Conservation (phyloP, 2,797 vertebrate genomes). For the Gephyroberyx darwinii region DNA sequence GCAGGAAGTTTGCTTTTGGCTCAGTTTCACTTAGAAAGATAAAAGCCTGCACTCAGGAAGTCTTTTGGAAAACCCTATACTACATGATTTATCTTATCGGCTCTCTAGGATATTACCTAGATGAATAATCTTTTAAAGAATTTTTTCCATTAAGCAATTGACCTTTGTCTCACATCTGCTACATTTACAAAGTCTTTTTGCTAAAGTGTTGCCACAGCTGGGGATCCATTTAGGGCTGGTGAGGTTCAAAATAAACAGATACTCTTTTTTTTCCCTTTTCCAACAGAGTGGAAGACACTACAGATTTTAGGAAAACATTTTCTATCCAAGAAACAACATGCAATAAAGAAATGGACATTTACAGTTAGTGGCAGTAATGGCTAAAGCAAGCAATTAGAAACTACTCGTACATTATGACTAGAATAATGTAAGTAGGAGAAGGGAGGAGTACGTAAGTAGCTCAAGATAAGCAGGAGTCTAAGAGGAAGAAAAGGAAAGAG, state of each 20-base stretch:
- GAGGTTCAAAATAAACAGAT: slow-evolving; percentile 13
- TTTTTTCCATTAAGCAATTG: not conserved
- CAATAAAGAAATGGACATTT: not conserved
- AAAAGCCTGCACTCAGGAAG: not conserved
- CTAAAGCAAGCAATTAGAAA: not conserved
- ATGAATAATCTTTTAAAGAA: not conserved
- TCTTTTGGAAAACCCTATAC: not conserved
- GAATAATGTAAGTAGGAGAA: slow-evolving; percentile 9
- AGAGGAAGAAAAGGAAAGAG: not conserved
- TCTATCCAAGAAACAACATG: slow-evolving; percentile 1
- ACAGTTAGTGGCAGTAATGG: not conserved
- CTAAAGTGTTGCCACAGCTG: not conserved
- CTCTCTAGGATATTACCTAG: not conserved
- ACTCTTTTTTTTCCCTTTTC: not conserved
- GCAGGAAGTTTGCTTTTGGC: too few relatives aligned
- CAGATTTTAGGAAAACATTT: not conserved
- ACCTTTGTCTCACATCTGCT: slow-evolving; percentile 29
- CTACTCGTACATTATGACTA: slow-evolving; percentile 12
- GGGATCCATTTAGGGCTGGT: not conserved
- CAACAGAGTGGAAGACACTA: not conserved
- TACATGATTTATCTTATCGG: too few relatives aligned
- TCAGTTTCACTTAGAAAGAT: not conserved
- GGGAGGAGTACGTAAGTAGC: not conserved
- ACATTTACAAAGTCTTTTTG: not conserved
- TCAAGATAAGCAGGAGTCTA: not conserved